These are phyloP conservation scores for Halcyon senegalensis DNA, from an alignment of 2,113 vertebrate species.

Conservation along the genomic window DNA sequence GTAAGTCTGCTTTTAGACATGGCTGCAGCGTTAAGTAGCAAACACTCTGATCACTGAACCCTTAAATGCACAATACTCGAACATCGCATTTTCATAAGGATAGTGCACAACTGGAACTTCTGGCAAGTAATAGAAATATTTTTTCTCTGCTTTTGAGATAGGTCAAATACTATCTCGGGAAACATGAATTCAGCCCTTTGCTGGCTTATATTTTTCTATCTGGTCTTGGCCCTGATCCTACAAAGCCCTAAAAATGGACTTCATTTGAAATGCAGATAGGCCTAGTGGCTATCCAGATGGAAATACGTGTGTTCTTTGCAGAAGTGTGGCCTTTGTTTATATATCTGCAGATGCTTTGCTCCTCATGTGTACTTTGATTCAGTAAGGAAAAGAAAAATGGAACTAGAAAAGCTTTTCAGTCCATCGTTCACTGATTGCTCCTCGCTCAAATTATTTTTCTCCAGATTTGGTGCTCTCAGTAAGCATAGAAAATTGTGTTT, in stretches of 20 bases:
- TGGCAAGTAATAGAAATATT: background rate
- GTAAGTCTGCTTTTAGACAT: background rate
- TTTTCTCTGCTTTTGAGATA: background rate
- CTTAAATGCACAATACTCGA: background rate
- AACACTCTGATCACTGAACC: background rate
- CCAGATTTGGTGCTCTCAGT: background rate
- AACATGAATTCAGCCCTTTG: background rate
- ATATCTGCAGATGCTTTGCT: background rate
- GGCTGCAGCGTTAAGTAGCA: background rate
- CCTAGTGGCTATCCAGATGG: background rate
- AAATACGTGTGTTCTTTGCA: background rate
- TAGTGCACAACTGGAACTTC: background rate
- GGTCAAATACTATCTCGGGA: background rate
- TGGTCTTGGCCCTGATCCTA: background rate
- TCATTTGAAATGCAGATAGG: background rate
- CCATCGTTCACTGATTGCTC: fast-evolving
- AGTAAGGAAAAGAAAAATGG: background rate
- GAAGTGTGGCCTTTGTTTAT: background rate
- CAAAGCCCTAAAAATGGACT: background rate
- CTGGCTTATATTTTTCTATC: background rate
- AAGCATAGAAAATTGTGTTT: background rate
- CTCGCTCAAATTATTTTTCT: background rate
- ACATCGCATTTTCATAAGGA: background rate
- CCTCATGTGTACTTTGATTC: background rate
- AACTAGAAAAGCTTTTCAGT: background rate